These are phyloP conservation scores for Steatornis caripensis DNA, from an alignment of 2,113 vertebrate genomes.

Conservation along the genomic window DNA sequence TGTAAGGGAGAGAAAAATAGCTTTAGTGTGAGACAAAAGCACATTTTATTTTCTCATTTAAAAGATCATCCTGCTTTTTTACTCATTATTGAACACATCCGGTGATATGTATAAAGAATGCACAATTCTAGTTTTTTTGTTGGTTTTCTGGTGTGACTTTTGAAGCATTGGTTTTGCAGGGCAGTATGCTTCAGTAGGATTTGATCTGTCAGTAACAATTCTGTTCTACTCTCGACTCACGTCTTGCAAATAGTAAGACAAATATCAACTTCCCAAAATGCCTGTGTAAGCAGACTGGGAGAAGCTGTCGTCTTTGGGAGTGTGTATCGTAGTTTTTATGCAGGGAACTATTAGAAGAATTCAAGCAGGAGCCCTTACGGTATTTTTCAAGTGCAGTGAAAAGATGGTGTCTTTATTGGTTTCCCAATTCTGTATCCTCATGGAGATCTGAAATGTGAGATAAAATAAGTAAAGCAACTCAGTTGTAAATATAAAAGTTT, in stretches of 20 bases:
- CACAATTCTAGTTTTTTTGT: background rate
- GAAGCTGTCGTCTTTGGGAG: background rate
- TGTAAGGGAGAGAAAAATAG: background rate
- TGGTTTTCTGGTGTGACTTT: background rate
- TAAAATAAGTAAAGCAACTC: background rate
- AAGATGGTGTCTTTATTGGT: background rate
- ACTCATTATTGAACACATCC: background rate
- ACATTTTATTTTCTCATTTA: background rate
- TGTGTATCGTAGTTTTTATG: background rate
- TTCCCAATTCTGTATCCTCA: background rate
- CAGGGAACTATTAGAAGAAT: background rate
- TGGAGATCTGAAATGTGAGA: background rate
- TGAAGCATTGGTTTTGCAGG: background rate
- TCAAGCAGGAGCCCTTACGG: background rate
- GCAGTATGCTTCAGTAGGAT: background rate
- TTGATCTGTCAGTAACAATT: background rate
- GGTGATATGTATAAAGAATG: background rate
- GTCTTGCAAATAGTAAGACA: background rate
- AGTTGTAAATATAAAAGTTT: background rate
- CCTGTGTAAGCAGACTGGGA: background rate
- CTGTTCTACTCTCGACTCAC: background rate
- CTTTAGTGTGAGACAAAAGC: constrained; percentile 41
- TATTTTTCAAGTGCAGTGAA: background rate
- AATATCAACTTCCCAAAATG: background rate
- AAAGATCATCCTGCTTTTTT: background rate